phyloP scores from a whole-genome alignment of 2,888 invertebrate genomes.

The Eupithecia exiguata region DNA sequence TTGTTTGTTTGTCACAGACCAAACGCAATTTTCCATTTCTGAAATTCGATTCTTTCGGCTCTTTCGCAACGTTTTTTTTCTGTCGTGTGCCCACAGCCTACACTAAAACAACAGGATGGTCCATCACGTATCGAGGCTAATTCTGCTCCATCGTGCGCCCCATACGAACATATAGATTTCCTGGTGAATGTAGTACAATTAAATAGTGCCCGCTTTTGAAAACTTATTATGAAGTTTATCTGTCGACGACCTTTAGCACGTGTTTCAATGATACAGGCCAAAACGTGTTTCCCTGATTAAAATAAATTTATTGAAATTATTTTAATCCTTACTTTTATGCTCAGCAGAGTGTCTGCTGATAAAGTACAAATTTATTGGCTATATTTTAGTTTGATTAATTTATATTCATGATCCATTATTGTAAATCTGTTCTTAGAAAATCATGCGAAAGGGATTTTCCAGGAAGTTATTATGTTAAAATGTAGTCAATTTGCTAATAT shows the following conservation, averaged over 20 bases:
- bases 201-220: background rate
- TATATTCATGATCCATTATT: background rate
- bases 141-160: background rate
- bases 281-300: too few relatives aligned
- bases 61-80: background rate
- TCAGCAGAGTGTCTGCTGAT: background rate
- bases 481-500: background rate
- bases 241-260: background rate
- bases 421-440: background rate
- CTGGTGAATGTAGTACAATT: background rate
- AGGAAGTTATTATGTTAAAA: background rate
- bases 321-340: background rate
- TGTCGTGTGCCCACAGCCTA: background rate
- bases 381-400: background rate
- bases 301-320: too few relatives aligned
- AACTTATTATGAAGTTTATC: background rate
- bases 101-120: background rate
- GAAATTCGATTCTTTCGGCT: background rate
- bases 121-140: background rate
- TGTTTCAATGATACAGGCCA: background rate
- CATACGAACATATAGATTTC: background rate
- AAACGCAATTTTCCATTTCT: background rate
- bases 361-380: background rate
- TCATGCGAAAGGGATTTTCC: background rate
- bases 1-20: background rate